Percentiles rank a stretch among this genome's conserved stretches.
phyloP scores from a whole-genome alignment of 2,797 vertebrate species.

The Rhinoraja longicauda region DNA sequence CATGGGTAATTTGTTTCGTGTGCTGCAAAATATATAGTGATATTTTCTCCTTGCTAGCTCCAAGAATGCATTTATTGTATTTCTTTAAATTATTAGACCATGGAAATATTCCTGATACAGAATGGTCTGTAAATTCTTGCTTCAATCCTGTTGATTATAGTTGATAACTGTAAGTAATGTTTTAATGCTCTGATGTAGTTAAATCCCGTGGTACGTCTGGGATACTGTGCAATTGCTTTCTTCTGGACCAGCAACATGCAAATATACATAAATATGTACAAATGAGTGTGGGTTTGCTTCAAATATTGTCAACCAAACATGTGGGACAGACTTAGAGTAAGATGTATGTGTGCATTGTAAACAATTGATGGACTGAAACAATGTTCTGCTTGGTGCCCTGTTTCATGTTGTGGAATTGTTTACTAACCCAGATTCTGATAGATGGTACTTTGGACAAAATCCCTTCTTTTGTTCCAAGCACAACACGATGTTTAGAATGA shows the following conservation, averaged over 20 bases:
- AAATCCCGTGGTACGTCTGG: neutral
- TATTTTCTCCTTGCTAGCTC: neutral
- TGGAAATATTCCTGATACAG: neutral
- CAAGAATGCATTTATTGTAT: conserved; percentile 17
- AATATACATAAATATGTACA: neutral
- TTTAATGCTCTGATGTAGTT: conserved; percentile 2
- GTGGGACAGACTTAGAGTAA: neutral
- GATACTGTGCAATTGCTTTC: neutral
- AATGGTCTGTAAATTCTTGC: conserved; percentile 1
- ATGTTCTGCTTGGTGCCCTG: neutral
- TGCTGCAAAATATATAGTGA: conserved; percentile 20
- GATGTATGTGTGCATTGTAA: neutral
- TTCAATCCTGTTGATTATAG: conserved; percentile 18
- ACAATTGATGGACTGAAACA: neutral
- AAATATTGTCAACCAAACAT: neutral
- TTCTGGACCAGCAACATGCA: neutral
- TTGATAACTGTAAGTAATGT: neutral
- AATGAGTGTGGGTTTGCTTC: conserved; percentile 1
- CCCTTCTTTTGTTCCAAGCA: neutral
- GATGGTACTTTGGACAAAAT: neutral
- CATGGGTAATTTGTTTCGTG: conserved; percentile 28
- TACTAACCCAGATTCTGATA: neutral
- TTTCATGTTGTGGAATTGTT: conserved; percentile 13
- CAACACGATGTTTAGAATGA: neutral
- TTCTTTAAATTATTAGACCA: conserved; percentile 25